Base-by-base conservation (phyloP, 2,113 vertebrate species). In the Anseranas semipalmata region DNA sequence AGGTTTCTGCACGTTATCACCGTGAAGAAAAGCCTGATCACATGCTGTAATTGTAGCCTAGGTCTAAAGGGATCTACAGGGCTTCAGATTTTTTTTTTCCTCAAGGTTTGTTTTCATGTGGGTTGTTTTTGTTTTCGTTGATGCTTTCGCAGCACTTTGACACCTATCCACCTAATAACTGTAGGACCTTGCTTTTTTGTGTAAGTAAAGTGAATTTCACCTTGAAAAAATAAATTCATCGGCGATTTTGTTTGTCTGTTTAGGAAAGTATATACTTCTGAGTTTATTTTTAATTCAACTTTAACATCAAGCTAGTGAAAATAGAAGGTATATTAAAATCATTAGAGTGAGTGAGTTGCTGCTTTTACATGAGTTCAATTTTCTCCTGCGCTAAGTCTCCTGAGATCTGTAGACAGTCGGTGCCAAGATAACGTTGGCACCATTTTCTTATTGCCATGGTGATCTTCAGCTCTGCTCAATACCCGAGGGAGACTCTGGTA, bases 401-500 rank as follows among this genome's bases (percentile, higher is more conserved):
- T 87, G 98, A 97, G 97, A 98, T 96, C 77, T 79, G 78, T 96
- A 97, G 95, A 59, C 56, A 93, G 71, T 87, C 58, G 37, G 93
- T 97, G 97, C 97, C 97, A 98, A 92, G 93, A 97, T 87, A 97
- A 95, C 93, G 91, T 71, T 98, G 98, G 98, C 98, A 98, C 96
- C 84, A 93, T 96, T 96, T 98, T 98, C 97, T 97, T 96, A 98
- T 98, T 98, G 97, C 98, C 98, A 98, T 98, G 98, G 98, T 98
- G 97, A 98, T 98, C 95, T 95, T 96, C 96, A 96, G 97, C 96
- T 97, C 97, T 97, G 96, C 96, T 96, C 95, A 97, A 98, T 98
- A 96, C 98, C 97, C 97, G 84, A 95, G 97, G 94, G 97, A 95
- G 79, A 78, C 89, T 41, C 45, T 96, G 97, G 96, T 98, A 97